A percentile compares a stretch with the other conserved stretches of the same genome.
phyloP scores from a whole-genome alignment of 2,113 vertebrate species.

The Platichthys flesus region DNA sequence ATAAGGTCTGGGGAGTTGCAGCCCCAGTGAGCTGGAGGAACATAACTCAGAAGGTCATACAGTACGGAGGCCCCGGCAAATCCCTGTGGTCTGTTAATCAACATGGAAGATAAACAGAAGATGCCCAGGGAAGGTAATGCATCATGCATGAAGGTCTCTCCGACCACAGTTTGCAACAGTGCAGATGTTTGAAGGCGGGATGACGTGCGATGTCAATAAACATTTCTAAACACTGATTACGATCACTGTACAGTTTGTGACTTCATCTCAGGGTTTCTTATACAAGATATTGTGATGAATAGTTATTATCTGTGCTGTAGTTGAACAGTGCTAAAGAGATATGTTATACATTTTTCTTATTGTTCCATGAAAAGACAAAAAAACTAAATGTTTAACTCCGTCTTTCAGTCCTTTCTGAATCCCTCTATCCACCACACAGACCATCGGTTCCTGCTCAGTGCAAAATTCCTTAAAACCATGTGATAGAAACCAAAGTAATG shows the following conservation, averaged over 20 bases:
- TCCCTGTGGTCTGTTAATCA: conserved; percentile 59
- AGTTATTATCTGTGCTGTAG: too few relatives aligned
- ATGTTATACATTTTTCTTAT: background rate
- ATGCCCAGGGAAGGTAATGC: conserved; percentile 22
- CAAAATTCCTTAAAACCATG: too few relatives aligned
- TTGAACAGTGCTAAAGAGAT: too few relatives aligned
- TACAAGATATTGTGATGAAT: too few relatives aligned
- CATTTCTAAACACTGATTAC: conserved; percentile 31
- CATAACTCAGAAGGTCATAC: conserved; percentile 40
- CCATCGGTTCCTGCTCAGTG: too few relatives aligned
- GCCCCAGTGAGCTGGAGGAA: conserved; percentile 27
- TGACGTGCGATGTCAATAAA: conserved; percentile 26
- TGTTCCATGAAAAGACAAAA: background rate
- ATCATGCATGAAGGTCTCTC: conserved; percentile 20
- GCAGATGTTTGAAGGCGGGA: conserved; percentile 26
- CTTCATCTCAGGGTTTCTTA: background rate
- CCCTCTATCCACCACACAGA: too few relatives aligned
- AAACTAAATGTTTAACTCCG: background rate
- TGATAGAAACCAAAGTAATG: too few relatives aligned
- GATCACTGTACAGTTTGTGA: conserved; percentile 1
- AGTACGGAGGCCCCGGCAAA: conserved; percentile 41
- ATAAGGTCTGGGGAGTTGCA: conserved; percentile 49
- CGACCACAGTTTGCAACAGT: conserved; percentile 14
- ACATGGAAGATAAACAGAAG: conserved; percentile 48
- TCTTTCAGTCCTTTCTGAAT: background rate